Conservation (phyloP, 2,797 vertebrate genomes). For the Sebastes flavidus region DNA sequence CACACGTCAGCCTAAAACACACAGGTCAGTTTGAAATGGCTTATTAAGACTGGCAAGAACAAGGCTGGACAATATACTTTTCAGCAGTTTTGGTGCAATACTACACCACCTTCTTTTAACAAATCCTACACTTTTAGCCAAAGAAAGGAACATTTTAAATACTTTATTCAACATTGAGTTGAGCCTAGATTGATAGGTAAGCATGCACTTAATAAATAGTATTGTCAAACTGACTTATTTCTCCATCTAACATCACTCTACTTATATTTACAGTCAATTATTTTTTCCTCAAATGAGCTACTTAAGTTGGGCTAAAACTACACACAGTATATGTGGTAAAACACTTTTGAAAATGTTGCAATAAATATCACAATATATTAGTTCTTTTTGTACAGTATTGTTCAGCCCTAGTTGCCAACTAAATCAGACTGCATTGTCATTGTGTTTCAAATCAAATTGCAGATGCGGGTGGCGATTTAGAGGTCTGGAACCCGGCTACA, state of each 20-base stretch:
- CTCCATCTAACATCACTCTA: background rate
- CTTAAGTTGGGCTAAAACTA: background rate
- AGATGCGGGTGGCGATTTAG: background rate
- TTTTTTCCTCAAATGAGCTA: too few relatives aligned
- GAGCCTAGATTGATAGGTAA: background rate
- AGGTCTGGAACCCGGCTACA: background rate
- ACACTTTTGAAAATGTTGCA: background rate
- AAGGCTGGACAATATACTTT: background rate
- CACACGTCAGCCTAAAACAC: conserved; percentile 80
- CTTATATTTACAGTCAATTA: fast-evolving
- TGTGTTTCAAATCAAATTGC: background rate
- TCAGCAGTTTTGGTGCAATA: background rate
- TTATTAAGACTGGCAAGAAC: background rate
- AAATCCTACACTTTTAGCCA: background rate
- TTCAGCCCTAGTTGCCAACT: background rate
- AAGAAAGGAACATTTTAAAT: background rate
- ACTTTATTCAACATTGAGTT: background rate
- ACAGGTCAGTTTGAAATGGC: background rate
- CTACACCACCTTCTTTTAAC: background rate
- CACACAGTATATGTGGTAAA: background rate
- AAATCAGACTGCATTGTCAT: background rate
- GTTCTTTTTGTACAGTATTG: background rate
- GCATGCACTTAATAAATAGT: background rate
- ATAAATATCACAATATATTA: background rate
- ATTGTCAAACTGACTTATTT: background rate